Conservation (phyloP, 2,113 vertebrate genomes). For the Entosphenus tridentatus region DNA sequence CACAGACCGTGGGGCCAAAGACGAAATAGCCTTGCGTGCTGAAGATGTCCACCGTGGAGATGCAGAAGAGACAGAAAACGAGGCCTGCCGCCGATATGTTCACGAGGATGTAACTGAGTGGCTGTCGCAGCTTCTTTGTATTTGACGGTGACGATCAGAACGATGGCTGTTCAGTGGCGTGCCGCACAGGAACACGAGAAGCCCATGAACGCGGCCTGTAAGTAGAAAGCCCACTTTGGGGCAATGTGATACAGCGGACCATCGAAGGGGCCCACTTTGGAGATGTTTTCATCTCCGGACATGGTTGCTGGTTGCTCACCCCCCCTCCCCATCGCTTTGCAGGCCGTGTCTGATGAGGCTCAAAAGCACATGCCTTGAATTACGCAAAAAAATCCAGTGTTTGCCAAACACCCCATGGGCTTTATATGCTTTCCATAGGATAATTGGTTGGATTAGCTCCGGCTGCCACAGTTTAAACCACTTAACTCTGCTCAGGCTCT, state of each 20-base stretch:
- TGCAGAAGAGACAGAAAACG: constrained; percentile 27
- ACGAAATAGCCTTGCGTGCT: constrained; percentile 32
- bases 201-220: constrained; percentile 43
- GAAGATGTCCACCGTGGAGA: constrained; percentile 31
- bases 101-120: constrained; percentile 47
- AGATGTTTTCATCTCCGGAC: constrained; percentile 31
- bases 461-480: no score
- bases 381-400: no score
- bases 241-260: constrained; percentile 47
- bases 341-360: no score
- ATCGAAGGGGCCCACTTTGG: constrained; percentile 30
- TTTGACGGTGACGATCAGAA: constrained; percentile 30
- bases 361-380: no score
- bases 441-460: no score
- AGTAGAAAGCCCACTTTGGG: constrained; percentile 35
- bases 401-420: no score
- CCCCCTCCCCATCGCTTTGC: no score
- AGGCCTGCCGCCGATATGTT: constrained; percentile 34
- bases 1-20: constrained; percentile 28
- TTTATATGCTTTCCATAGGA: no score
- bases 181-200: constrained; percentile 28
- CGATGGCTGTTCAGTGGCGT: constrained; percentile 27
- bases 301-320: constrained; percentile 12
- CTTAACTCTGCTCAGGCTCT: no score
- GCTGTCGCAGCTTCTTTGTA: constrained; percentile 43